Conservation (phyloP, 2,888 invertebrate species). For the Halocaridina rubra region DNA sequence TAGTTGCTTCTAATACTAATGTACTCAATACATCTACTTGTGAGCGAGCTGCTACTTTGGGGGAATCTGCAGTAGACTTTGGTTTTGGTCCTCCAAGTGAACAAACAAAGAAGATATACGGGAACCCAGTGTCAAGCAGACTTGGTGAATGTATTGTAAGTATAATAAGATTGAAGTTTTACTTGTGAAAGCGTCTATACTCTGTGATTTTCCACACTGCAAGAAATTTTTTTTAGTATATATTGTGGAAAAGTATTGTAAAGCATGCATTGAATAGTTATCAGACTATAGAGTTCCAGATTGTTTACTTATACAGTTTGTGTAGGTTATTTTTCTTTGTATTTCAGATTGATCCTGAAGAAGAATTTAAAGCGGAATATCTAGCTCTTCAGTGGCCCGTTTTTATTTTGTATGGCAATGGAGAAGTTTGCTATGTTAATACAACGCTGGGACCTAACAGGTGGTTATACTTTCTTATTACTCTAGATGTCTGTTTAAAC, state of each 20-base stretch:
- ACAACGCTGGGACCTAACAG: conserved; percentile 63
- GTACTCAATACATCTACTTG: conserved; percentile 18
- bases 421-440: conserved; percentile 77
- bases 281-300: background rate
- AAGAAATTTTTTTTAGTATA: background rate
- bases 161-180: background rate
- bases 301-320: background rate
- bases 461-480: too few relatives aligned
- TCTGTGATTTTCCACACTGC: too few relatives aligned
- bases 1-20: conserved; percentile 59
- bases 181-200: background rate
- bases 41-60: conserved; percentile 72
- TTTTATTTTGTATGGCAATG: conserved; percentile 84
- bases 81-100: conserved; percentile 77
- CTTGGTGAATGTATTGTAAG: conserved; percentile 3
- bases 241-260: background rate
- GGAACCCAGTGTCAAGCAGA: conserved; percentile 43
- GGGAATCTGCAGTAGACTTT: conserved; percentile 88
- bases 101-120: conserved; percentile 5
- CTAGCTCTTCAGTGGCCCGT: conserved; percentile 75
- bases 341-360: conserved; percentile 10
- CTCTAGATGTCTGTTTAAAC: background rate
- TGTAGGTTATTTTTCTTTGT: background rate
- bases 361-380: background rate
- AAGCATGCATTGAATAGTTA: background rate